phyloP scores from a whole-genome alignment of 2,113 vertebrate species.

The Psilopsiagon aymara region DNA sequence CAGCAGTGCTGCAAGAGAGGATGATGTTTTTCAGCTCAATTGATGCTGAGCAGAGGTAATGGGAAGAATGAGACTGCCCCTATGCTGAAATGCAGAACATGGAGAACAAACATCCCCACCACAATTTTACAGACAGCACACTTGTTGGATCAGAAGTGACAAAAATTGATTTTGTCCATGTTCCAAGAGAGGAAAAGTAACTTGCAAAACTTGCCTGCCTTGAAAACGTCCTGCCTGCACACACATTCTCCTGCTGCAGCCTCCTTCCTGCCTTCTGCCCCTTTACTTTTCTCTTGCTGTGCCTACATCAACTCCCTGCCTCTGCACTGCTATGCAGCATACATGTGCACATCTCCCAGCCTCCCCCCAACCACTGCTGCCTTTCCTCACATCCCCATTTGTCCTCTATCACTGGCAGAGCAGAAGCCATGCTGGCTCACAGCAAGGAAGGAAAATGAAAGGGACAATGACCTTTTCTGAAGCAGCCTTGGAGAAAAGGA shows the following conservation, averaged over 20 bases:
- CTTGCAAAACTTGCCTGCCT: background rate
- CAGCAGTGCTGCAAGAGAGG: background rate
- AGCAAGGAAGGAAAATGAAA: slow-evolving; percentile 61
- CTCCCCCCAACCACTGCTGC: background rate
- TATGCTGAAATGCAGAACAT: background rate
- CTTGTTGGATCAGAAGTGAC: background rate
- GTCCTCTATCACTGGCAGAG: slow-evolving; percentile 14
- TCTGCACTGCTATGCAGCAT: background rate
- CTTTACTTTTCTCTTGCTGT: background rate
- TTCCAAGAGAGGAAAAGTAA: background rate
- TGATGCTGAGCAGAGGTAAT: background rate
- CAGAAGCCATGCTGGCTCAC: slow-evolving; percentile 46
- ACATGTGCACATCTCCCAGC: accelerated
- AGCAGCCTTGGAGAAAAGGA: slow-evolving; percentile 18
- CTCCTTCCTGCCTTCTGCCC: background rate
- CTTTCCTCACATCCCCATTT: background rate
- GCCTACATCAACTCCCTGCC: background rate
- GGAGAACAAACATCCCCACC: background rate
- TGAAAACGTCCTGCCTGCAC: background rate
- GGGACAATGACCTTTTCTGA: slow-evolving; percentile 67
- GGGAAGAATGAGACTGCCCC: background rate
- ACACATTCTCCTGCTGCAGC: background rate
- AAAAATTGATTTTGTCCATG: background rate
- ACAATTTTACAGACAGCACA: background rate
- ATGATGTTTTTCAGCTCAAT: background rate